Conservation (phyloP, 2,113 vertebrate species). For the Mus pahari region DNA sequence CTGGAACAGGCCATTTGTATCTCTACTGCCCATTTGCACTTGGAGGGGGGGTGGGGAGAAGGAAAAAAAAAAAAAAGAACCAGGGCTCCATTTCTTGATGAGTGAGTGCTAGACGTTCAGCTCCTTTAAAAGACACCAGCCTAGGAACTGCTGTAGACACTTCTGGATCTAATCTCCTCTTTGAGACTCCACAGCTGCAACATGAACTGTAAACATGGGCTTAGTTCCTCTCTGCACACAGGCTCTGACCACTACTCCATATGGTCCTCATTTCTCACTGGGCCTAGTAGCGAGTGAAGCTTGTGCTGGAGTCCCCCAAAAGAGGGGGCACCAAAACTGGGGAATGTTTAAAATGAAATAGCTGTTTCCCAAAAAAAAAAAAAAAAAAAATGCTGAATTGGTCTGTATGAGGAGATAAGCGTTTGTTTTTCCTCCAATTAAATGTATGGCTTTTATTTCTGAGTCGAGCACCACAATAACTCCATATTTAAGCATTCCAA, state of each 20-base stretch:
- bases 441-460: constrained; percentile 20
- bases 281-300: background rate
- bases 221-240: background rate
- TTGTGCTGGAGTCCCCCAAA: background rate
- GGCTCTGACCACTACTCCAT: rapidly evolving
- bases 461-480: background rate
- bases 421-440: background rate
- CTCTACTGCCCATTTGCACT: background rate
- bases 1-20: background rate
- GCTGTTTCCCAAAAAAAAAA: too few relatives aligned
- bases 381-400: background rate
- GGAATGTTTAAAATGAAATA: background rate
- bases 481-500: background rate
- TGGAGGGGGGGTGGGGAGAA: background rate
- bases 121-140: background rate
- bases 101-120: background rate
- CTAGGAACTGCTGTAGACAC: background rate
- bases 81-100: background rate
- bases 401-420: background rate
- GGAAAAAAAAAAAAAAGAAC: background rate
- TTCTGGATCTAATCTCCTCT: background rate
- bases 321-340: background rate
- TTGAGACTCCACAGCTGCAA: background rate
- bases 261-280: background rate
- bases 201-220: background rate